Evolutionary conservation across 2,113 vertebrate species (phyloP).

Genomic region (Suncus etruscus): DNA sequence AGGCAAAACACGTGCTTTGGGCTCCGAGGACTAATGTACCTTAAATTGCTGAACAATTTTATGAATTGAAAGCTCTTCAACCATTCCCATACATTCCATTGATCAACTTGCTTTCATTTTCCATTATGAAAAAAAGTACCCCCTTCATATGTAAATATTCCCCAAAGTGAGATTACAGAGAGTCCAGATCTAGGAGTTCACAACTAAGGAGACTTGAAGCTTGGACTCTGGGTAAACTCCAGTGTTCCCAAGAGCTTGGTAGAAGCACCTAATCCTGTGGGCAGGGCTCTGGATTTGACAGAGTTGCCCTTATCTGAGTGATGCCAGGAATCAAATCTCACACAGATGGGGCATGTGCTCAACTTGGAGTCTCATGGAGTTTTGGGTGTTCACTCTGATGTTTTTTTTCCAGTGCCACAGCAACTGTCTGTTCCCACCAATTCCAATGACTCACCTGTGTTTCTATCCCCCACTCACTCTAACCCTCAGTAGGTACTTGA

Average conservation of each 20-base stretch:
- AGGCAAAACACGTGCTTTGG: too few species aligned
- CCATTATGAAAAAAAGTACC: constrained; percentile 40
- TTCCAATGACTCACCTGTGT: neutral
- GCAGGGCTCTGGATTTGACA: neutral
- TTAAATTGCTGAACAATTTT: constrained; percentile 40
- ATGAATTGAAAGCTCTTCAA: constrained; percentile 28
- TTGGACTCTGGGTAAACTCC: neutral
- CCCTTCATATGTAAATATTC: constrained; percentile 1
- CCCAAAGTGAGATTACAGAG: neutral
- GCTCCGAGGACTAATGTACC: neutral
- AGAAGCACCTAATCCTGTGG: too few species aligned
- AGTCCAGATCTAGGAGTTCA: neutral
- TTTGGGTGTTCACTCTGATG: neutral
- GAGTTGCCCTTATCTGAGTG: too few species aligned
- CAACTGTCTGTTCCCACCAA: neutral
- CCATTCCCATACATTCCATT: neutral
- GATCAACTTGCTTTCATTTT: constrained; percentile 21
- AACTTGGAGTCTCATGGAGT: neutral
- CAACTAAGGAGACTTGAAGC: neutral
- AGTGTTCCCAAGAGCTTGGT: neutral
- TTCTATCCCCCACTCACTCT: neutral
- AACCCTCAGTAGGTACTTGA: neutral
- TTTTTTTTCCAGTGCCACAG: neutral
- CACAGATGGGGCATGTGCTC: too few species aligned
- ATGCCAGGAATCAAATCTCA: too few species aligned